Evolutionary conservation across 2,113 vertebrate genomes (phyloP).

Genomic region (Chaenocephalus aceratus): DNA sequence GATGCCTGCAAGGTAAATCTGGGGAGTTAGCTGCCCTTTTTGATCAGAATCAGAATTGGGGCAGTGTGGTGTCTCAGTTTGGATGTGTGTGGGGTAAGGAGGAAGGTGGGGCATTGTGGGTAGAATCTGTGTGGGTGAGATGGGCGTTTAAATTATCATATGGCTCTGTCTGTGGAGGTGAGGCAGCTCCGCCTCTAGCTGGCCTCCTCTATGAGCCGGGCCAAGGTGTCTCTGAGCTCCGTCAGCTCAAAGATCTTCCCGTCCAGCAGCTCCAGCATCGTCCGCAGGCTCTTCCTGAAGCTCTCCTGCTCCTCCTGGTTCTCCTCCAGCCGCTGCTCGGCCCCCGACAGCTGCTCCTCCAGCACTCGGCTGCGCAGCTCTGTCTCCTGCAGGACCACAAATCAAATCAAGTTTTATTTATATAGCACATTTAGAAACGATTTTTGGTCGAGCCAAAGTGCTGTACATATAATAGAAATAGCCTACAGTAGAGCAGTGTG

Average conservation of each 20-base stretch:
- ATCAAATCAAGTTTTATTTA: too few relatives aligned
- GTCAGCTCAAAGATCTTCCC: conserved; percentile 99
- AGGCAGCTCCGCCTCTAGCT: conserved; percentile 86
- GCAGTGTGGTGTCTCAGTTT: conserved; percentile 68
- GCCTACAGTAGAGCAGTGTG: background rate
- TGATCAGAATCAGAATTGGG: conserved; percentile 54
- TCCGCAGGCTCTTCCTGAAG: conserved; percentile 98
- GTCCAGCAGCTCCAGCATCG: conserved; percentile 97
- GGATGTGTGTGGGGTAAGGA: conserved; percentile 10
- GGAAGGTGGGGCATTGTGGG: conserved; percentile 11
- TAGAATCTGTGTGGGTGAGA: background rate
- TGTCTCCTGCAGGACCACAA: conserved; percentile 88
- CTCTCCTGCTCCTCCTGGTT: conserved; percentile 97
- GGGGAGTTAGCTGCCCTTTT: conserved; percentile 66
- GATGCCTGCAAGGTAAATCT: conserved; percentile 52
- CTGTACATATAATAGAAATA: too few relatives aligned
- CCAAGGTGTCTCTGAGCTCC: conserved; percentile 96
- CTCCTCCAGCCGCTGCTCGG: conserved; percentile 96
- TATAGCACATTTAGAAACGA: too few relatives aligned
- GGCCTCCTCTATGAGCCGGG: conserved; percentile 96
- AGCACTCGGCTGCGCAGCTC: conserved; percentile 94
- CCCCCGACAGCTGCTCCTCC: conserved; percentile 92
- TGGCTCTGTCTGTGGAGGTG: conserved; percentile 72
- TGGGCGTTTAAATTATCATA: conserved; percentile 56
- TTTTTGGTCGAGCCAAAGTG: too few relatives aligned